These are phyloP conservation scores for Syngnathus typhle DNA, from an alignment of 2,113 vertebrate species.

Conservation along the genomic window DNA sequence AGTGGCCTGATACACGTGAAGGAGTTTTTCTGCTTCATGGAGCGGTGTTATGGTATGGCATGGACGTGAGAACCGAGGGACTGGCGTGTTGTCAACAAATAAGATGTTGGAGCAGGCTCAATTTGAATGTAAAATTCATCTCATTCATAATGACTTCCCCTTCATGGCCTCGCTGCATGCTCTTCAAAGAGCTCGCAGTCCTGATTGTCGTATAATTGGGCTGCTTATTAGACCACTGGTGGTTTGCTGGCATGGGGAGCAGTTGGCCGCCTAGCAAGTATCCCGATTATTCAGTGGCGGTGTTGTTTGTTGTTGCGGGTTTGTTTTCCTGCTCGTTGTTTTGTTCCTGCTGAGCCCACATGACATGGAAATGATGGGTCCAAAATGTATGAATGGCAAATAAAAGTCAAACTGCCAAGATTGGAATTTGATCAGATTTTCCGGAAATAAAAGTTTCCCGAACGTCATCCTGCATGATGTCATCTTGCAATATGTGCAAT, in stretches of 20 bases:
- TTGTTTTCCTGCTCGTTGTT: constrained; percentile 47
- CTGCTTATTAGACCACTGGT: constrained; percentile 14
- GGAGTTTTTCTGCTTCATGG: not conserved
- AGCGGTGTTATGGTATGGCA: not conserved
- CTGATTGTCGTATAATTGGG: constrained; percentile 31
- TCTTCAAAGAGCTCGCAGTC: constrained; percentile 10
- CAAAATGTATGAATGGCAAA: constrained; percentile 1
- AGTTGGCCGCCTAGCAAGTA: constrained; percentile 38
- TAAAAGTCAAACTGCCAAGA: not conserved
- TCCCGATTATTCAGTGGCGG: constrained; percentile 39
- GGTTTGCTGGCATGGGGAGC: constrained; percentile 21
- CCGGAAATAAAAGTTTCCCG: not conserved
- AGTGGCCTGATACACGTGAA: not conserved
- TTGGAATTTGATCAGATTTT: not conserved
- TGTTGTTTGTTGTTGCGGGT: constrained; percentile 43
- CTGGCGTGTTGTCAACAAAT: not conserved
- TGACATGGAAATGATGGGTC: constrained; percentile 22
- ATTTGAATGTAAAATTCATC: constrained; percentile 24
- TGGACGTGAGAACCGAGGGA: not conserved
- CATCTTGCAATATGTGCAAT: not conserved
- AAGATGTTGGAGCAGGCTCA: constrained; percentile 14
- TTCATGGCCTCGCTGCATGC: not conserved
- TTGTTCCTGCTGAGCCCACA: constrained; percentile 24
- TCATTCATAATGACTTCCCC: constrained; percentile 39
- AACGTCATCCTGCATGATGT: not conserved